phyloP scores from a whole-genome alignment of 2,797 vertebrate genomes.

The Lacerta viridis region DNA sequence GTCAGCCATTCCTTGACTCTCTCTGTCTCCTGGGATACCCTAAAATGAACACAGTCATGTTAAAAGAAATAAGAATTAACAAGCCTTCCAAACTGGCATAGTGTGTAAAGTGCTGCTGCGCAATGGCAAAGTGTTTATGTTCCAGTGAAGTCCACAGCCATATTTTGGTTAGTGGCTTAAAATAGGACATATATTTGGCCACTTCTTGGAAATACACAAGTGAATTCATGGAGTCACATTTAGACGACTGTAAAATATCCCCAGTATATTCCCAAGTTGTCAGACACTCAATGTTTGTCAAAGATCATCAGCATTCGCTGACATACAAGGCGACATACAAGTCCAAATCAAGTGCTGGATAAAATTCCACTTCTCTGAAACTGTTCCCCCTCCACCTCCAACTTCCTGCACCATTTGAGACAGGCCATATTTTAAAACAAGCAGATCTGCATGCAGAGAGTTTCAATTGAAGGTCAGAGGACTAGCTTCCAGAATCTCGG shows the following conservation, averaged over 20 bases:
- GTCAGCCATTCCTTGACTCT: constrained; percentile 83
- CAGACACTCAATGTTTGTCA: not conserved
- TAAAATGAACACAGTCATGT: constrained; percentile 71
- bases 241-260: not conserved
- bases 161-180: not conserved
- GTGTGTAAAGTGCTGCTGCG: not conserved
- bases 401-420: not conserved
- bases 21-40: constrained; percentile 91
- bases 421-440: not conserved
- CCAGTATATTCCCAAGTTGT: too few relatives aligned
- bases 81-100: not conserved
- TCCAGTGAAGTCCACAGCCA: not conserved
- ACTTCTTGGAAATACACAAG: not conserved
- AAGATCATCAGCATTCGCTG: too few relatives aligned
- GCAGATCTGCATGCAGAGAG: not conserved
- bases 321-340: not conserved
- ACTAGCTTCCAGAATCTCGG: not conserved
- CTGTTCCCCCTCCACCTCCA: not conserved
- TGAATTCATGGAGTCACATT: not conserved
- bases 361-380: too few relatives aligned
- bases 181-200: not conserved
- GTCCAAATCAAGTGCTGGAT: not conserved
- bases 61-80: constrained; percentile 28
- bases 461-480: not conserved
- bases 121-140: not conserved